A percentile compares a stretch with the other conserved stretches of the same genome.
phyloP scores from a whole-genome alignment of 2,797 vertebrate genomes.

The Tympanoctomys barrerae region DNA sequence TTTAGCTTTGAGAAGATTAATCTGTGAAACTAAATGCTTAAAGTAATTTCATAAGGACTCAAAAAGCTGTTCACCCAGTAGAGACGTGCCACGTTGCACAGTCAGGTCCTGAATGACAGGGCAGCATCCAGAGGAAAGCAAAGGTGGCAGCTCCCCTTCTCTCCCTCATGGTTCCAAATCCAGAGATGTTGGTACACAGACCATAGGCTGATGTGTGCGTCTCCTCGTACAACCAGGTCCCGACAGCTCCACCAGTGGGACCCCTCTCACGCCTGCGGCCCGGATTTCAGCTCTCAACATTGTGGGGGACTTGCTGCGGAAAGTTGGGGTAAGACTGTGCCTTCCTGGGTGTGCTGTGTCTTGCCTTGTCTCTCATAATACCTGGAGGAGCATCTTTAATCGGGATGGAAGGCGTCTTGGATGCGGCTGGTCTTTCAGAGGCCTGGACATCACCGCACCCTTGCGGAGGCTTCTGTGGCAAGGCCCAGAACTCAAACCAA shows the following conservation, averaged over 20 bases:
- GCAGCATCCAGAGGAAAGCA: too few species aligned
- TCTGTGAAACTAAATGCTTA: background rate
- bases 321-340: conserved; percentile 95
- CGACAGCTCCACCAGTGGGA: conserved; percentile 92
- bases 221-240: conserved; percentile 77
- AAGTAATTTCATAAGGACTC: background rate
- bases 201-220: accelerated
- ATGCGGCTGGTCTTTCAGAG: accelerated
- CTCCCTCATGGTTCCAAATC: accelerated
- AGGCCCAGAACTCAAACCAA: background rate
- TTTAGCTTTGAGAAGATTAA: conserved; percentile 5
- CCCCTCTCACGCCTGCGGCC: conserved; percentile 96
- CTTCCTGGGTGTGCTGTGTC: background rate
- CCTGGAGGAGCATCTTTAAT: background rate
- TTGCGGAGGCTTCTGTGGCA: too few species aligned
- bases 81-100: background rate
- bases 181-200: background rate
- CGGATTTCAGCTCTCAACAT: conserved; percentile 99
- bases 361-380: background rate
- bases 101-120: background rate
- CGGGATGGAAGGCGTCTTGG: background rate
- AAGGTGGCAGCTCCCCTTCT: too few species aligned
- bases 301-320: conserved; percentile 96
- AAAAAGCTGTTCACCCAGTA: background rate
- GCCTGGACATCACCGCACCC: accelerated